Percentiles rank a stretch among this genome's conserved stretches.
phyloP scores from a whole-genome alignment of 1,140 invertebrate genomes.

The Bombyx mandarina region DNA sequence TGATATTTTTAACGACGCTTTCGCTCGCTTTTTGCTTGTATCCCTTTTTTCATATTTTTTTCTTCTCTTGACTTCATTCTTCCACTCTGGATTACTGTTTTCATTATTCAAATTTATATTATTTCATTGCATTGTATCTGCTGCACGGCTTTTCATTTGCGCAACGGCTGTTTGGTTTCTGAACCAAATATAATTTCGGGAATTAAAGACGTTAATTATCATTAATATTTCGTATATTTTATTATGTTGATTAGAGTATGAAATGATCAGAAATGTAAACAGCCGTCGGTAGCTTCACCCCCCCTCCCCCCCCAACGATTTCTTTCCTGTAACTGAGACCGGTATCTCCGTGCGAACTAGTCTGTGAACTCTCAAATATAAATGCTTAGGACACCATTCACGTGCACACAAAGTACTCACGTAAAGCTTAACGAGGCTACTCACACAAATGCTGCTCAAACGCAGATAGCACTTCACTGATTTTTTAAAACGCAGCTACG shows the following conservation, averaged over 20 bases:
- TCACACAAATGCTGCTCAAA: constrained; percentile 59
- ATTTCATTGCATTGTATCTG: no score
- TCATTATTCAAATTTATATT: no score
- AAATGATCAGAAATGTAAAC: neutral
- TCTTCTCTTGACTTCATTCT: no score
- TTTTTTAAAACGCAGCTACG: constrained; percentile 45
- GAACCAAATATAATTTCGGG: neutral
- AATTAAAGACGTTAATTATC: neutral
- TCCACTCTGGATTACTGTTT: no score
- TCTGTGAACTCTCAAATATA: constrained; percentile 57
- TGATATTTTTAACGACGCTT: no score
- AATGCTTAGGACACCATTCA: constrained; percentile 56
- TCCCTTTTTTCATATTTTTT: no score
- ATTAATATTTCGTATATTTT: no score
- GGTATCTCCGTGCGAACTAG: constrained; percentile 51
- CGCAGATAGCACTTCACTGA: constrained; percentile 60
- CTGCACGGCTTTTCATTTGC: neutral
- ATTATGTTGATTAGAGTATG: neutral
- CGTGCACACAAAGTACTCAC: constrained; percentile 48
- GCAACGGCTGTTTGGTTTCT: neutral
- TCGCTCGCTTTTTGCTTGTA: no score
- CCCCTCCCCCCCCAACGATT: constrained; percentile 34
- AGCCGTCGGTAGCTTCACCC: constrained; percentile 39
- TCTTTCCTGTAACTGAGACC: constrained; percentile 69
- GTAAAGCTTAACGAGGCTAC: constrained; percentile 36